These are phyloP conservation scores for Habropoda laboriosa DNA, from an alignment of 1,140 invertebrate species.

Conservation along the genomic window DNA sequence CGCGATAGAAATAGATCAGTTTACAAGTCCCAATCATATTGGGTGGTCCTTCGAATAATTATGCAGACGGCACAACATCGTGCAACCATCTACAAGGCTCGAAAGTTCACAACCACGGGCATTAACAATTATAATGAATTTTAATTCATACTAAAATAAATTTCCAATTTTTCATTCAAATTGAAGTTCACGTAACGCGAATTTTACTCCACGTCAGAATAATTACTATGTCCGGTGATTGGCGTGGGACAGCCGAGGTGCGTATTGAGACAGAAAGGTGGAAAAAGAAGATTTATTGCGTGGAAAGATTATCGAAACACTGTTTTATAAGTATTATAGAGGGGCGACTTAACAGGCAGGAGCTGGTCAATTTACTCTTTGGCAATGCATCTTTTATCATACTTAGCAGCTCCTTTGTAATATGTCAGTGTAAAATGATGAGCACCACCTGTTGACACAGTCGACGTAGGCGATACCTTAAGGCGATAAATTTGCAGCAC, in stretches of 20 bases:
- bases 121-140: no score
- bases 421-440: constrained; percentile 61
- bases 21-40: no score
- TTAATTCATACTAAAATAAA: no score
- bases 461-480: constrained; percentile 42
- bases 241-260: background rate
- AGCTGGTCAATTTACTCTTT: constrained; percentile 44
- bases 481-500: constrained; percentile 55
- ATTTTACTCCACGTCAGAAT: background rate
- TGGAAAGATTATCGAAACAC: constrained; percentile 13
- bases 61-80: no score
- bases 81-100: no score
- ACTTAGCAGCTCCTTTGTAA: constrained; percentile 49
- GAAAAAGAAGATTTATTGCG: constrained; percentile 36
- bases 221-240: constrained; percentile 26
- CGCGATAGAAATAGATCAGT: no score
- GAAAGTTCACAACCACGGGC: no score
- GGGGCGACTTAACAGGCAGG: constrained; percentile 4
- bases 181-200: no score
- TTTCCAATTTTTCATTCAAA: no score
- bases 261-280: constrained; percentile 13
- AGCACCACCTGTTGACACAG: constrained; percentile 65
- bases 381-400: constrained; percentile 59
- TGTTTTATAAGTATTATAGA: background rate
- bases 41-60: no score